phyloP scores from a whole-genome alignment of 2,888 invertebrate genomes.

The Emmelina monodactyla region DNA sequence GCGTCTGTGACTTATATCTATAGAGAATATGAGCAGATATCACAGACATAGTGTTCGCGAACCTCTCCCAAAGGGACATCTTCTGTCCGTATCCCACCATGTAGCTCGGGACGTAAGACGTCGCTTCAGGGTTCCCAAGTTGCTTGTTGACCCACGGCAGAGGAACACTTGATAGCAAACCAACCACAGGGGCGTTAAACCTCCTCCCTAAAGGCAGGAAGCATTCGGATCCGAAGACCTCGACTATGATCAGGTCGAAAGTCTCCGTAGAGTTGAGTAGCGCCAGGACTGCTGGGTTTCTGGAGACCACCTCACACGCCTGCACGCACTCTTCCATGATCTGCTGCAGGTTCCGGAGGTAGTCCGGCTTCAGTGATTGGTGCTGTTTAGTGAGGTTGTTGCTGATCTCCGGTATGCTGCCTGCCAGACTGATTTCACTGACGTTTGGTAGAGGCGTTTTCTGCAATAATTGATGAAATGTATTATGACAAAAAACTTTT shows the following conservation, averaged over 20 bases:
- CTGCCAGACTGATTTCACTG: slow-evolving; percentile 52
- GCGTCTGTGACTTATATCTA: slow-evolving; percentile 43
- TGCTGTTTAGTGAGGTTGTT: slow-evolving; percentile 43
- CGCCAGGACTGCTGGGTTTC: slow-evolving; percentile 37
- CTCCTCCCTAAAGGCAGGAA: slow-evolving; percentile 61
- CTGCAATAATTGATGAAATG: slow-evolving; percentile 29
- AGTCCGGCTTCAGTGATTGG: slow-evolving; percentile 41
- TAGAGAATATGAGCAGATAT: slow-evolving; percentile 44
- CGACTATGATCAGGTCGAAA: slow-evolving; percentile 51
- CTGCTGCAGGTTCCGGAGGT: slow-evolving; percentile 45
- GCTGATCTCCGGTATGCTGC: slow-evolving; percentile 51
- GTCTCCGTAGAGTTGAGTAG: slow-evolving; percentile 38
- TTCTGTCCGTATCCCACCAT: slow-evolving; percentile 55
- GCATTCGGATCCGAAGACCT: slow-evolving; percentile 66
- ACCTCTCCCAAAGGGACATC: slow-evolving; percentile 57
- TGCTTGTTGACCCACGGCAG: slow-evolving; percentile 65
- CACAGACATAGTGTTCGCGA: slow-evolving; percentile 48
- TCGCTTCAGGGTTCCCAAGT: slow-evolving; percentile 64
- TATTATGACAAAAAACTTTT: too few relatives aligned
- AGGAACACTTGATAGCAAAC: slow-evolving; percentile 57
- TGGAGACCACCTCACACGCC: slow-evolving; percentile 48
- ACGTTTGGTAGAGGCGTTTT: slow-evolving; percentile 47
- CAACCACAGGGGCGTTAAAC: slow-evolving; percentile 62
- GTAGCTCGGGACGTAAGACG: slow-evolving; percentile 64
- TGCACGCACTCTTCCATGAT: slow-evolving; percentile 54